Evolutionary conservation across 2,888 invertebrate species (phyloP), one percentile per base, ranked within the genome.

Genomic region (Stratiomys singularior): DNA sequence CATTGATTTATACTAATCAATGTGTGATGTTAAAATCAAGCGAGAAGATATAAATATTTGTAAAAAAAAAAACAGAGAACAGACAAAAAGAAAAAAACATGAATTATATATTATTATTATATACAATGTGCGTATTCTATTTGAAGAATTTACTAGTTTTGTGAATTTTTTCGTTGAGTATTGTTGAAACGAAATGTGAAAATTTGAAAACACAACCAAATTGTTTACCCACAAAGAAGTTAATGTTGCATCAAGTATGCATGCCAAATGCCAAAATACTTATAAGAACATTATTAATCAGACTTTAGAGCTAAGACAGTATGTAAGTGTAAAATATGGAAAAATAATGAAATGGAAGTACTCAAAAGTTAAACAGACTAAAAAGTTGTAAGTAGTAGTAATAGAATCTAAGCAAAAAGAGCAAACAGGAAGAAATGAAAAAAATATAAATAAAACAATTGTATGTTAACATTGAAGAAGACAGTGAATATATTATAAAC

Each of bases 151-250:
- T 69, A 69, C 69, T 7, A 25, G 18, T 69, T n/a, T 67, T 47
- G 69, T 47, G 69, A 46, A 13, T 37, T 37, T 37, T 69, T 69
- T 69, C 47, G 47, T 69, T 69, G 13, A 47, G 13, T 13, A 18
- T 47, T 69, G 46, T 46, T 69, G 11, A 27, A n/a, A 67, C 18
- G 46, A 21, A 47, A 66, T 37, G 1, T 52, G 25, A 69, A 56
- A 56, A 72, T 30, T 25, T 72, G 56, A 56, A 72, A 27, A 47
- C n/a, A 46, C 60, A 74, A 74, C 37, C 74, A 74, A 74, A 60
- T 58, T 60, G 60, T 74, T 60, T 60, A 74, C 44, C 74, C 52
- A 72, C 74, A 74, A 58, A 74, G n/a, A 74, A 72, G 56, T 72
- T 72, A 72, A 72, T 72, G 56, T 72, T 56, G 30, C 37, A 28